These are phyloP conservation scores for Physocephala rufipes DNA, from an alignment of 2,888 invertebrate genomes.

Conservation along the genomic window DNA sequence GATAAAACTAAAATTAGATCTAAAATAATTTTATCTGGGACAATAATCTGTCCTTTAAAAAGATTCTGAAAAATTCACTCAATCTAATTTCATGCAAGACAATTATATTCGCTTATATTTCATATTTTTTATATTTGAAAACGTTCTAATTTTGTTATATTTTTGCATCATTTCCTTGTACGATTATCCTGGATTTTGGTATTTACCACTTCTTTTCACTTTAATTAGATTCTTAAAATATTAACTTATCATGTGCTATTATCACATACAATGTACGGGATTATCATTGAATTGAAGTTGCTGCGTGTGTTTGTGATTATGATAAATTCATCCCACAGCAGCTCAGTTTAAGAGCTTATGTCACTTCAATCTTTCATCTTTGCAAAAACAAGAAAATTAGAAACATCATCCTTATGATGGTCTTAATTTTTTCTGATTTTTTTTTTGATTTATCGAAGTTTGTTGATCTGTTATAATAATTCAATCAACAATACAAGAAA, in stretches of 20 bases:
- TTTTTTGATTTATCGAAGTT: slow-evolving; percentile 37
- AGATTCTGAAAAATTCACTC: too few species aligned
- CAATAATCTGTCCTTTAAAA: too few species aligned
- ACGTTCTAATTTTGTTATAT: background rate
- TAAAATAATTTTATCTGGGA: too few species aligned
- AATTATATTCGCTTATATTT: too few species aligned
- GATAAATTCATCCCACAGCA: background rate
- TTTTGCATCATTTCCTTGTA: background rate
- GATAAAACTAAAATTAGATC: too few species aligned
- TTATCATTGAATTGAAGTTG: background rate
- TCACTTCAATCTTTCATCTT: background rate
- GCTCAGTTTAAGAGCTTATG: slow-evolving; percentile 1
- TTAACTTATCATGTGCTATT: background rate
- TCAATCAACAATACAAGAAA: slow-evolving; percentile 50
- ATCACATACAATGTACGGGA: too few species aligned
- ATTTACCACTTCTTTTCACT: background rate
- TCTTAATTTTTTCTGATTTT: background rate
- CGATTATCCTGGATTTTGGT: background rate
- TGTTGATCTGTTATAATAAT: slow-evolving; percentile 47
- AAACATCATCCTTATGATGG: background rate
- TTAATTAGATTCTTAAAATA: background rate
- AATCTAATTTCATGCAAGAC: too few species aligned
- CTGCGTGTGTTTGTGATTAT: too few species aligned
- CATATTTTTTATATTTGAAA: background rate
- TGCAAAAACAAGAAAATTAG: background rate